These are phyloP conservation scores for Zonitis immaculata DNA, from an alignment of 2,888 invertebrate species.

Conservation along the genomic window DNA sequence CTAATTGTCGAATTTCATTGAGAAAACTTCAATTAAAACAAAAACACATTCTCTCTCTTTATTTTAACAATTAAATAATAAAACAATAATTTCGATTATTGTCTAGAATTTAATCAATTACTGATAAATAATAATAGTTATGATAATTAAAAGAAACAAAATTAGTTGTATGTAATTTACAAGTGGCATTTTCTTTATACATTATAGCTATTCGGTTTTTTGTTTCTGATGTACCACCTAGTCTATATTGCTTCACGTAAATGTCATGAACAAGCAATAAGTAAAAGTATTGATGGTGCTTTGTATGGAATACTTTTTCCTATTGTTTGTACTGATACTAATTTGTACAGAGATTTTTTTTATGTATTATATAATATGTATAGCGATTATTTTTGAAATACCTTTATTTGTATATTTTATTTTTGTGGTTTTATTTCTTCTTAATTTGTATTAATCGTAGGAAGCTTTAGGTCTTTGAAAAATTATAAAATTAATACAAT, in stretches of 20 bases:
- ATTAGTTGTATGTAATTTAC: conserved; percentile 25
- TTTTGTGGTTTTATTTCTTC: conserved; percentile 1
- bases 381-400: conserved; percentile 8
- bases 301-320: too few species aligned
- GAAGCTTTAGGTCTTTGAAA: conserved; percentile 12
- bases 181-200: conserved; percentile 11
- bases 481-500: conserved; percentile 7
- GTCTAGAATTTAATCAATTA: conserved; percentile 27
- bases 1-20: too few species aligned
- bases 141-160: conserved; percentile 20
- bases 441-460: conserved; percentile 15
- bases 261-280: conserved; percentile 5
- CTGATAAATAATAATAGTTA: conserved; percentile 3
- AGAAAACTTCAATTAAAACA: too few species aligned
- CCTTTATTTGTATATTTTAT: conserved; percentile 7
- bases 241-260: conserved; percentile 4
- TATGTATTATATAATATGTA: conserved; percentile 11
- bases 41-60: neutral
- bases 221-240: conserved; percentile 6
- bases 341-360: conserved; percentile 19
- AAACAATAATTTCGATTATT: conserved; percentile 22
- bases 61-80: conserved; percentile 3
- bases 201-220: conserved; percentile 23
- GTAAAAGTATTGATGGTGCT: conserved; percentile 2
- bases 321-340: neutral